Percentiles rank a stretch among this genome's conserved stretches.
phyloP scores from a whole-genome alignment of 2,113 vertebrate genomes.

The Mystacornis crossleyi region DNA sequence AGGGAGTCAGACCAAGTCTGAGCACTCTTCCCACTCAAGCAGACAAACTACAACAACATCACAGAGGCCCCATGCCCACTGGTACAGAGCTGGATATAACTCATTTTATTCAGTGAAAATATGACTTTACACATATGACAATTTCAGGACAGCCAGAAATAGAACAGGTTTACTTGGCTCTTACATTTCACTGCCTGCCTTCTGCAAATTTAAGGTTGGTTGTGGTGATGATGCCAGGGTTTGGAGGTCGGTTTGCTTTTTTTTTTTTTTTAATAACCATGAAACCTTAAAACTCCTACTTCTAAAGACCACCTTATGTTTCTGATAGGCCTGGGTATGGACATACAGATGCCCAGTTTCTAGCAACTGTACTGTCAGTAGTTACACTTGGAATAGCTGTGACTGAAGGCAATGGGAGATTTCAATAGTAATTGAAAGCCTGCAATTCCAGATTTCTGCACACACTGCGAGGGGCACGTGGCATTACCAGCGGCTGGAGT shows the following conservation, averaged over 20 bases:
- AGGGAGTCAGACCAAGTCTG: not conserved
- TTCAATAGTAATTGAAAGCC: not conserved
- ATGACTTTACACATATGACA: not conserved
- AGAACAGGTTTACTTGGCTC: not conserved
- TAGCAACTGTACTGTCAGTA: not conserved
- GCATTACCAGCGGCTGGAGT: not conserved
- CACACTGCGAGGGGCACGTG: rapidly evolving
- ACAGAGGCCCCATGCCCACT: not conserved
- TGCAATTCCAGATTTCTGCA: not conserved
- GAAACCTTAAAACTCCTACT: not conserved
- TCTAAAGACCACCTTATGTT: not conserved
- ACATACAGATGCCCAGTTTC: not conserved
- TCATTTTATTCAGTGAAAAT: not conserved
- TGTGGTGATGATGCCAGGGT: not conserved
- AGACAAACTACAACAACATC: not conserved
- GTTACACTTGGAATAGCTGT: not conserved
- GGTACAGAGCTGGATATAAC: not conserved
- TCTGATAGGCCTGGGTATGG: not conserved
- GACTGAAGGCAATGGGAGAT: not conserved
- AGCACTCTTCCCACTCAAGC: not conserved
- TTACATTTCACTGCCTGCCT: not conserved
- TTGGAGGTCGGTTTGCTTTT: not conserved
- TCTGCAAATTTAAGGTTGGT: not conserved
- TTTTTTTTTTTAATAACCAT: not conserved
- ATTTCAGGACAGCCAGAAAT: not conserved